Conservation (phyloP, 2,113 vertebrate species). For the Chlorodrepanis virens region DNA sequence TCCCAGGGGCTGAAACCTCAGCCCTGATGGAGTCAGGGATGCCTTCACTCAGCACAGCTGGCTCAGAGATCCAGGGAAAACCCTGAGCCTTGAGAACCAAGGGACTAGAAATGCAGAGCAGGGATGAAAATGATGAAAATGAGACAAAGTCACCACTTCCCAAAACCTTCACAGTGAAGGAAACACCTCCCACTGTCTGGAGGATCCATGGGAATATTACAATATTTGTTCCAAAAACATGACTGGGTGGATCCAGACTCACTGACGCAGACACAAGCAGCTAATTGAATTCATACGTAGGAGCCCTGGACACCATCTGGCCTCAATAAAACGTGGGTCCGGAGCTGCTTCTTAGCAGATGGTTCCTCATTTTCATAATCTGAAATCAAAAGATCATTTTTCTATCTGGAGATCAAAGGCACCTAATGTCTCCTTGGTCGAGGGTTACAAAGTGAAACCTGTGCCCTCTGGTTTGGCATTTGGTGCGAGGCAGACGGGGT, state of each 20-base stretch:
- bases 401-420: constrained; percentile 30
- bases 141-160: constrained; percentile 40
- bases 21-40: neutral
- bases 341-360: constrained; percentile 15
- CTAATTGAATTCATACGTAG: constrained; percentile 53
- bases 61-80: neutral
- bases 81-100: neutral
- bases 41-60: neutral
- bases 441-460: neutral
- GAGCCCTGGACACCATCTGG: constrained; percentile 60
- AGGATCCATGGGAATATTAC: constrained; percentile 59
- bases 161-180: constrained; percentile 56
- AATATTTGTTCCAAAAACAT: constrained; percentile 68
- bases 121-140: constrained; percentile 23
- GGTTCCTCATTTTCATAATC: constrained; percentile 15
- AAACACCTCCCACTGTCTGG: constrained; percentile 56
- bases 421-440: neutral
- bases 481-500: neutral
- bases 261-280: constrained; percentile 52
- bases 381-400: constrained; percentile 52
- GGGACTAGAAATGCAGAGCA: constrained; percentile 38
- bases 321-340: constrained; percentile 37
- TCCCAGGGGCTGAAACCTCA: neutral
- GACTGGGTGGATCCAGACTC: constrained; percentile 40
- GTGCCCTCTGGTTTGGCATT: neutral